Percentiles rank a stretch among this genome's conserved stretches.
Evolutionary conservation across 2,888 invertebrate genomes (phyloP).

Genomic region (Thysanoteuthis rhombus): DNA sequence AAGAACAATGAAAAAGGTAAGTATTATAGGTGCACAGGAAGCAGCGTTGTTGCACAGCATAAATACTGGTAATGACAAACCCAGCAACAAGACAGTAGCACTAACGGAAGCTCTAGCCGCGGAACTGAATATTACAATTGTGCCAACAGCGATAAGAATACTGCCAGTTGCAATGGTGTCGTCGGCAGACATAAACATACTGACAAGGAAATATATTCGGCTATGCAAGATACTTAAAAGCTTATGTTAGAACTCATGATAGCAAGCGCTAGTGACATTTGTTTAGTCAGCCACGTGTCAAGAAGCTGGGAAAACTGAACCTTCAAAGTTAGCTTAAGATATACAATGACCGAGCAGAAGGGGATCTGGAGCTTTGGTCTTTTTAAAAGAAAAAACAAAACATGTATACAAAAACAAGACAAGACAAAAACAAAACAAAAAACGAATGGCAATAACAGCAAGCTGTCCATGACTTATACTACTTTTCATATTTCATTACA

Average conservation of each 20-base stretch:
- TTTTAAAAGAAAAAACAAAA: neutral
- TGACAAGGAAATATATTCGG: neutral
- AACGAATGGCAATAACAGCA: neutral
- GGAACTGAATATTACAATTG: neutral
- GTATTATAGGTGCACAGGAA: neutral
- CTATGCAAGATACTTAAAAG: neutral
- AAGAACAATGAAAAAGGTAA: no score
- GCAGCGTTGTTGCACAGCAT: neutral
- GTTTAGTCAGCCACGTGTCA: neutral
- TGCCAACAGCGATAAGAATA: neutral
- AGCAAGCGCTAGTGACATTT: neutral
- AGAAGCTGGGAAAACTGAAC: neutral
- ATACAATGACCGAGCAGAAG: neutral
- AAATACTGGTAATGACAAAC: neutral
- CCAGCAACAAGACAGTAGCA: neutral
- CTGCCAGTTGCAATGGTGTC: neutral
- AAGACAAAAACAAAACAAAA: conserved; percentile 1
- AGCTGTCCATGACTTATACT: neutral
- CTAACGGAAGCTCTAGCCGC: neutral
- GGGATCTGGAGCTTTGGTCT: no score
- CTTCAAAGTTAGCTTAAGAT: neutral
- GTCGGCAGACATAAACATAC: neutral
- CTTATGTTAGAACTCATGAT: neutral
- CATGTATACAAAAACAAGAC: neutral
- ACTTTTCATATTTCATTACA: neutral